Evolutionary conservation across 2,888 invertebrate species (phyloP), one percentile per base, ranked within the genome.

Genomic region (Oxyscelio sp.): DNA sequence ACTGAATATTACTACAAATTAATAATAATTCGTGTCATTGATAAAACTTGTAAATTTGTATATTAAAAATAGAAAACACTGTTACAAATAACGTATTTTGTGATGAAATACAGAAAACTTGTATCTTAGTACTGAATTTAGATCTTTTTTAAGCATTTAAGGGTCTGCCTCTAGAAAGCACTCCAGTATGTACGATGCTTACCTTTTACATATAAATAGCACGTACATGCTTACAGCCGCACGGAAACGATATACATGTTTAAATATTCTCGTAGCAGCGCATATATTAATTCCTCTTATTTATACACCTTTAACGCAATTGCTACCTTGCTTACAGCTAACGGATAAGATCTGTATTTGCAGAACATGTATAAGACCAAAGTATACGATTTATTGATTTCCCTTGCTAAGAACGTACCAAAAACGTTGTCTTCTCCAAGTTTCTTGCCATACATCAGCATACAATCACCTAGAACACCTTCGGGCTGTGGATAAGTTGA

Each of bases 401-500:
- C 61, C 8, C 24, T 22, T 27, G 58, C n/a, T 40, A 61, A 48
- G 27, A 73, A 94, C 95, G 95, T 95, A 97, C 98, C 97, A 94
- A 99, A 99, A 93, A 97, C 95, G 90, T 98, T 97, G 91, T 99
- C 99, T 90, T 99, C 99, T 85, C 99, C 99, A 87, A 99, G 96
- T 94, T 98, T 98, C 94, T 97, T 97, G 85, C 99, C 99, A 94
- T 98, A 99, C 90, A 96, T 97, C 87, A 98, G 95, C 99, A 99
- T 99, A 91, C 98, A 98, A 94, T 99, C 99, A 1, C 99, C 99
- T 38, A 99, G 96, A 45, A 98, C 97, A 65, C 99, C 99, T 95
- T 99, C 99, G 0, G 99, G 99, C 94, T 99, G 99, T 61, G 99
- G 99, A 95, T 99, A 99, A 52, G 99, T 98, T 93, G 98, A 97